Evolutionary conservation across 2,888 invertebrate species (phyloP), one percentile per base, ranked within the genome.

Genomic region (Drosophila monieri): DNA sequence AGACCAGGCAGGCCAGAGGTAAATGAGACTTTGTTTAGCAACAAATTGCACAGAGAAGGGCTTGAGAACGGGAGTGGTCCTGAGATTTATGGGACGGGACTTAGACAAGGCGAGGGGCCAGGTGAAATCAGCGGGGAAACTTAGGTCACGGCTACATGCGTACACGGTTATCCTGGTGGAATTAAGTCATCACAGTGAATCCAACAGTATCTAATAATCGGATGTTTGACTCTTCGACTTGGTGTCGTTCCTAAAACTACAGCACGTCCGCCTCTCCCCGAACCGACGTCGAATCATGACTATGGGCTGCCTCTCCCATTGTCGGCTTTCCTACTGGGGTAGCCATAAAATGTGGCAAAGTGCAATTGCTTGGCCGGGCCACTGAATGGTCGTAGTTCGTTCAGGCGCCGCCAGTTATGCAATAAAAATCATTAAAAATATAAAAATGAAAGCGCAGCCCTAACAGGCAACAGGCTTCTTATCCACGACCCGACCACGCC

Each of bases 381-480:
- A 53, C 54, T 35, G 49, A 69, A 43, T 52, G 18, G 52, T 32
- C 62, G 23, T 61, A 53, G 64, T 64, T 64, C 37, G 53, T 15
- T 52, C 56, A 62, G 59, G 64, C 54, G 73, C 67, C 73, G 77
- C 58, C 80, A 68, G 75, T 86, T 84, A 85, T 83, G 84, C 73
- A 83, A 84, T 85, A 84, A 88, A 86, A 88, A 85, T 87, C 88
- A 81, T 81, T 84, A 83, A 88, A 85, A 88, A 84, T 79, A 88
- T 81, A 86, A 84, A 88, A 84, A 78, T 75, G 75, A 84, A 80
- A 80, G 80, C 75, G 64, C 64, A 57, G 80, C 79, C 78, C 67
- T 86, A 84, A 84, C 86, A 86, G 84, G 80, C 72, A 59, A 35
- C 53, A 47, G 48, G 48, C 54, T 52, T 55, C 37, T 21, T 2